Base-by-base conservation (phyloP, 92 coral and sea anemone genomes). In the Paragorgia papillata region DNA sequence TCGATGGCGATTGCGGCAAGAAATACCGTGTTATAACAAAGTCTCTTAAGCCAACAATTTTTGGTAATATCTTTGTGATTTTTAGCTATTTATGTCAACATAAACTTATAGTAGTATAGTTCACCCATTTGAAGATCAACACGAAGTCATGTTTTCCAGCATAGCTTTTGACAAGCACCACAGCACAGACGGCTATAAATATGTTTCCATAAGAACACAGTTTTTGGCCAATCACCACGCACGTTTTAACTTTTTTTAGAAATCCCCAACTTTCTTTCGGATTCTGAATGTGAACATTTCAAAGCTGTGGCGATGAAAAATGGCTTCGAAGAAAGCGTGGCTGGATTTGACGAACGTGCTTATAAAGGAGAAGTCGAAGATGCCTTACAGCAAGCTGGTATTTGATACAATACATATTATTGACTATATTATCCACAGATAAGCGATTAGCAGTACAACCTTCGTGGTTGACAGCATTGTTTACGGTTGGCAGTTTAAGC, bases 301-400 rank as follows among this genome's bases (percentile, higher is more conserved):
- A 91, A 91, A 49, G 55, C 68, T 41, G 83, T 95, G 46, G 98
- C 98, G 33, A 85, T 82, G 69, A 74, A 79, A 17, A 89, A 83
- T 69, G 98, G 98, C 14, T 67, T 95, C 71, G 58, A 60, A 37
- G 91, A 79, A 62, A 95, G 98, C 30, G 86, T 95, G 7, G 98
- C 97, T 5, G 98, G 98, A 0, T 95, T 95, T 74, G 90, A 91
- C 34, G 28, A 70, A 40, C 84, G 74, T 18, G 91, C 88, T n/a
- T 95, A 95, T 65, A 86, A 87, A 19, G 98, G 95, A 30, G 95
- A 91, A 59, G 86, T 95, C 31, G 92, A 95, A 65, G 82, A 78
- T 7, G 97, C 88, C 57, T 76, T 95, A 20, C 63, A 62, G 41
- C 85, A 85, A 62, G 90, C 87, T 25, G 98, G 98, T 95, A 91